Evolutionary conservation across 2,888 invertebrate genomes (phyloP).

Genomic region (Dichetophora obliterata): DNA sequence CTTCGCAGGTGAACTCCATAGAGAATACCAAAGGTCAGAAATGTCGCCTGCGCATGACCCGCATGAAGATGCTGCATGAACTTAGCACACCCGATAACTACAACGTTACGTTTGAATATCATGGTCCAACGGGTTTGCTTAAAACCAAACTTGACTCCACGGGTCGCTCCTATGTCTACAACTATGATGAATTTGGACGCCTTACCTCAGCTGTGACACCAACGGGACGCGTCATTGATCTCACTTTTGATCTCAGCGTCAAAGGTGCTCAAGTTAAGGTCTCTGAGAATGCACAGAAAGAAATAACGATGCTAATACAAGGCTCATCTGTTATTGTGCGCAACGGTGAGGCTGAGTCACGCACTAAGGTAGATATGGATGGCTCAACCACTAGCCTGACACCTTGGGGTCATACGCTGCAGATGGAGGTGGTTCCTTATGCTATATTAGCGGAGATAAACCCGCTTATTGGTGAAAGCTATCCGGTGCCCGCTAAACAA

Average conservation of each 20-base stretch:
- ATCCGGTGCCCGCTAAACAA: slow-evolving; percentile 92
- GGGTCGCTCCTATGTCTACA: slow-evolving; percentile 91
- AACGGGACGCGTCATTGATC: slow-evolving; percentile 91
- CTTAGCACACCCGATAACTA: slow-evolving; percentile 93
- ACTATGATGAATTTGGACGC: slow-evolving; percentile 95
- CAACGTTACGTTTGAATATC: slow-evolving; percentile 94
- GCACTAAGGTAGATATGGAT: slow-evolving; percentile 84
- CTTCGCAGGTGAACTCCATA: slow-evolving; percentile 91
- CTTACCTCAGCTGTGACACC: slow-evolving; percentile 92
- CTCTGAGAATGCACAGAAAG: slow-evolving; percentile 85
- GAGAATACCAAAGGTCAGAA: slow-evolving; percentile 95
- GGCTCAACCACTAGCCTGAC: slow-evolving; percentile 85
- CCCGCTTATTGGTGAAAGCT: slow-evolving; percentile 89
- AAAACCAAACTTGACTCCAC: slow-evolving; percentile 91
- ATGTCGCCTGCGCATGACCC: slow-evolving; percentile 89
- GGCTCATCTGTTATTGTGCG: slow-evolving; percentile 87
- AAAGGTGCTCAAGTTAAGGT: slow-evolving; percentile 91
- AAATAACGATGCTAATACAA: slow-evolving; percentile 88
- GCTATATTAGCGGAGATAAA: slow-evolving; percentile 90
- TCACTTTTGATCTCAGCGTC: slow-evolving; percentile 89
- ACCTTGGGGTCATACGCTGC: slow-evolving; percentile 89
- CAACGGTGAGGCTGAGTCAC: slow-evolving; percentile 85
- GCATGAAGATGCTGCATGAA: slow-evolving; percentile 92
- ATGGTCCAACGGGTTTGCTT: slow-evolving; percentile 88
- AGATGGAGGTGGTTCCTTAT: slow-evolving; percentile 92